These are phyloP conservation scores for Globodera rostochiensis DNA, from an alignment of 1,140 invertebrate genomes.

Conservation along the genomic window DNA sequence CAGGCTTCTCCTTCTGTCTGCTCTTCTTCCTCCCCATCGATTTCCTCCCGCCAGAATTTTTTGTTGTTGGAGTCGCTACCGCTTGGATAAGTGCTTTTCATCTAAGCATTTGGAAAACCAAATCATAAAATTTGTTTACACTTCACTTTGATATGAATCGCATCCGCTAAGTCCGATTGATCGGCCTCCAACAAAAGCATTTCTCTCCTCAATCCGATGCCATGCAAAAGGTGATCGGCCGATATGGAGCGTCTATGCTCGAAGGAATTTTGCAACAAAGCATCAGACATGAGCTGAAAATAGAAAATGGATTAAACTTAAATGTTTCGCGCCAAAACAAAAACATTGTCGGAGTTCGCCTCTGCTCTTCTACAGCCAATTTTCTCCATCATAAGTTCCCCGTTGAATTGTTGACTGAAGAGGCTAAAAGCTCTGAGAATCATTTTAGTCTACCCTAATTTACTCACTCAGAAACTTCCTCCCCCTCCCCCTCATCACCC, in stretches of 20 bases:
- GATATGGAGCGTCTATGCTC: neutral
- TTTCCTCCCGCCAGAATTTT: neutral
- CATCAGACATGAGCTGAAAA: neutral
- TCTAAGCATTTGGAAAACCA: neutral
- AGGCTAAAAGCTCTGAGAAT: neutral
- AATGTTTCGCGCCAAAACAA: neutral
- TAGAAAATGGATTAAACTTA: neutral
- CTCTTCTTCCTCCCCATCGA: too few species aligned
- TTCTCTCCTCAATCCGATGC: neutral
- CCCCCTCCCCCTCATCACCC: neutral
- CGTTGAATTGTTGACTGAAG: neutral
- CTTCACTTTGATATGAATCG: neutral
- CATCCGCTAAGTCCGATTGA: neutral
- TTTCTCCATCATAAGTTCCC: neutral
- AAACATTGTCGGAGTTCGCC: neutral
- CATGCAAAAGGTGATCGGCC: neutral
- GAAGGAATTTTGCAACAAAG: neutral
- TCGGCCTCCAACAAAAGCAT: neutral
- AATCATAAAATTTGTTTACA: neutral
- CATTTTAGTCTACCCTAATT: neutral
- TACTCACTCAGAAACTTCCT: slow-evolving; percentile 5
- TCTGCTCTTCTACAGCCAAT: neutral
- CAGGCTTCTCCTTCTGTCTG: neutral
- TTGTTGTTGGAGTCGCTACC: neutral
- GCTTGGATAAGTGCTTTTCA: neutral